phyloP scores from a whole-genome alignment of 2,797 vertebrate species.

The Cyprinodon diabolis region DNA sequence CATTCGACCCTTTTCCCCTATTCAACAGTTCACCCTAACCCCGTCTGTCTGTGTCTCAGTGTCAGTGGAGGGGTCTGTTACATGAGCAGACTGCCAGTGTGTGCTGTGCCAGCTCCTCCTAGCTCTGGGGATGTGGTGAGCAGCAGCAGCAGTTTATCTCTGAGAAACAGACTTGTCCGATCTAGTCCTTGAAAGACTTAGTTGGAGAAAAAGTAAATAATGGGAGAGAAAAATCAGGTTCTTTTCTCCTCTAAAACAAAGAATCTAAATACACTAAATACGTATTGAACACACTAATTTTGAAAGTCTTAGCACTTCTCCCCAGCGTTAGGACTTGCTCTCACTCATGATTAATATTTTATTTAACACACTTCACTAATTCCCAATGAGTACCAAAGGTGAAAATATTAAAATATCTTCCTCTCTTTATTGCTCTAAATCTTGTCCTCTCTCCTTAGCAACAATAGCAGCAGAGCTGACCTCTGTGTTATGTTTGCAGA shows the following conservation, averaged over 20 bases:
- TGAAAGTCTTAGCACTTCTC: conserved; percentile 16
- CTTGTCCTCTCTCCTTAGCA: conserved; percentile 33
- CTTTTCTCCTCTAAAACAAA: conserved; percentile 13
- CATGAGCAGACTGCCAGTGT: conserved; percentile 68
- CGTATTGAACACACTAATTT: conserved; percentile 9
- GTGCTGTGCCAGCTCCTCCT: conserved; percentile 71
- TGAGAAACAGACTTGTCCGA: conserved; percentile 78
- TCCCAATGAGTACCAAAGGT: conserved; percentile 23
- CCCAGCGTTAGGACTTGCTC: conserved; percentile 25
- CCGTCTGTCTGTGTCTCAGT: conserved; percentile 45
- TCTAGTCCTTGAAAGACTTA: conserved; percentile 71
- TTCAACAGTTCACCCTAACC: conserved; percentile 30
- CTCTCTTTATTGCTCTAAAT: conserved; percentile 7
- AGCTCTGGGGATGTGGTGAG: conserved; percentile 69
- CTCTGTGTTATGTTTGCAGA: conserved; percentile 53
- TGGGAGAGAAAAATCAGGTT: conserved; percentile 54
- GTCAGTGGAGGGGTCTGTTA: conserved; percentile 75
- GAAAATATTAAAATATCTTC: conserved; percentile 28
- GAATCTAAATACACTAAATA: background rate
- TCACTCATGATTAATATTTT: conserved; percentile 54
- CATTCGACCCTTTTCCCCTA: conserved; percentile 25
- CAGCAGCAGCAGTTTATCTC: conserved; percentile 81
- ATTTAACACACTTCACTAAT: conserved; percentile 52
- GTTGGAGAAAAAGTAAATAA: conserved; percentile 57
- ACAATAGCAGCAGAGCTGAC: conserved; percentile 47